Base-by-base conservation (phyloP, 1,140 invertebrate species). In the Scaptodrosophila lebanonensis region DNA sequence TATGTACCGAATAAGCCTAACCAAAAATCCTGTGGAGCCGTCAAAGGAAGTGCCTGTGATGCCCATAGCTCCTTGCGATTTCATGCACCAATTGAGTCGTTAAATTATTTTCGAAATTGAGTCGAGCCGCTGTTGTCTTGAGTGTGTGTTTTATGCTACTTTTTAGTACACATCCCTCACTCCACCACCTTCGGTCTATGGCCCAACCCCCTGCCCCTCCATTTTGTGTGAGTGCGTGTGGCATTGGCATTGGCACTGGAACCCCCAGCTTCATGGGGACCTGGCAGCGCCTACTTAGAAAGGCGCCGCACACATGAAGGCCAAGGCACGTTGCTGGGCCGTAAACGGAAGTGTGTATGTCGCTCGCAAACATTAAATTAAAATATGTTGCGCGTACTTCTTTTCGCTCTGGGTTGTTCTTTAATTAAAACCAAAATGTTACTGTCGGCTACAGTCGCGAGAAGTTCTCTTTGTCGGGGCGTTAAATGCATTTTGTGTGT, bases 91-190 rank as follows among this genome's bases (percentile, higher is more conserved):
- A 82, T 73, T 69, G 65, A 82, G 75, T 82, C 75, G 75, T 82
- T 82, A 82, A 82, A 82, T 82, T 77, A 82, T 82, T 73, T 82
- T 82, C 75, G 76, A 75, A 82, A 82, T 82, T 82, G 66, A 82
- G 75, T 75, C 65, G 75, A 69, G 72, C 54, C 53, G 53, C 63
- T 76, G 62, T 66, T 67, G 62, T 64, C 3, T 33, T 33, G 22
- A 4, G 3, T 4, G 3, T 25, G 8, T 25, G 22, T 25, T 25
- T 25, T 25, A 25, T 25, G 22, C 27, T 52, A 8, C 22, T 25
- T 25, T 25, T 25, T 25, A 25, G 22, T 25, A 8, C 22, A n/a
- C 22, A 25, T 8, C 8, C 3, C 22, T 8, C 3, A 8, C 22
- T 25, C 22, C 22, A 8, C 3, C 22, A 25, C 8, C 22, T 25